phyloP scores from a whole-genome alignment of 2,888 invertebrate species.

The Eilema depressum region DNA sequence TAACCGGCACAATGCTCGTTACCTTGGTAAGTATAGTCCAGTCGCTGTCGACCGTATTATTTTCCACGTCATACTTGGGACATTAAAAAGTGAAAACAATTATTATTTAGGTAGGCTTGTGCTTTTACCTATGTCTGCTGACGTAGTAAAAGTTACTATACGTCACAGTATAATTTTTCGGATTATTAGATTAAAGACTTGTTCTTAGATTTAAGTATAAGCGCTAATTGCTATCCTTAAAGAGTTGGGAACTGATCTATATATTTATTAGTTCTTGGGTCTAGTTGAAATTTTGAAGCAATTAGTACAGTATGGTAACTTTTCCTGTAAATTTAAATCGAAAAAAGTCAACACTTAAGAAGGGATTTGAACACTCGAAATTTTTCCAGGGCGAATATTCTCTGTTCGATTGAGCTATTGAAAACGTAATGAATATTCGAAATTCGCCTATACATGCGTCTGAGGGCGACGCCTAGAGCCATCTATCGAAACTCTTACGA shows the following conservation, averaged over 20 bases:
- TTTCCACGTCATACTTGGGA: constrained; percentile 23
- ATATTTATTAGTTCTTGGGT: too few relatives aligned
- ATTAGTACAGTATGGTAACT: too few relatives aligned
- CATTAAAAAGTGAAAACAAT: neutral
- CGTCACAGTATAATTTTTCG: neutral
- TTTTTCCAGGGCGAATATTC: neutral
- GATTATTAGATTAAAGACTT: too few relatives aligned
- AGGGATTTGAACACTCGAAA: too few relatives aligned
- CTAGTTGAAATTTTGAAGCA: too few relatives aligned
- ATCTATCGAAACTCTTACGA: too few relatives aligned
- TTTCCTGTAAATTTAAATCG: too few relatives aligned
- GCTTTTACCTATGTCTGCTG: neutral
- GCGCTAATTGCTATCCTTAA: too few relatives aligned
- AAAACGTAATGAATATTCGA: neutral
- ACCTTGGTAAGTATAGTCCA: constrained; percentile 66
- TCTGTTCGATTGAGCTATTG: neutral
- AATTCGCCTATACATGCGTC: too few relatives aligned
- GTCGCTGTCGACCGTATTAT: constrained; percentile 64
- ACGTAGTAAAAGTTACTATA: too few relatives aligned
- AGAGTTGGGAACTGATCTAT: too few relatives aligned
- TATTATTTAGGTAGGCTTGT: neutral
- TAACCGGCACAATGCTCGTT: constrained; percentile 43
- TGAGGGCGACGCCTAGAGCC: neutral
- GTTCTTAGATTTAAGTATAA: neutral
- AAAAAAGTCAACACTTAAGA: too few relatives aligned